phyloP scores from a whole-genome alignment of 2,888 invertebrate species.

The Drosophila flavopinicola region DNA sequence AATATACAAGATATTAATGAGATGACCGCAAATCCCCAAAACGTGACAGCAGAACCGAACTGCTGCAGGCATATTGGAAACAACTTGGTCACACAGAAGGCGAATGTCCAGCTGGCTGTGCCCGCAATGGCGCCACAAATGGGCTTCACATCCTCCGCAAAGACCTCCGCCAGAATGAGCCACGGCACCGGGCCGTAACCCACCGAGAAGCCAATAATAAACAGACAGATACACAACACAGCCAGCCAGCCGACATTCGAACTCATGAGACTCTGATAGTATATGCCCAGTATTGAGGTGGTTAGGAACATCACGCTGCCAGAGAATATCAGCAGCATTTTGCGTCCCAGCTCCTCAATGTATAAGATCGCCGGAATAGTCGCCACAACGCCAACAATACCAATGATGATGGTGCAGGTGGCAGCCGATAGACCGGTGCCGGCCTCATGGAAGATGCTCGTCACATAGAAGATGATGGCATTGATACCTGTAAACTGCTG shows the following conservation, averaged over 20 bases:
- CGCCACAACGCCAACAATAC: conserved; percentile 87
- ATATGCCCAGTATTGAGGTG: too few relatives aligned
- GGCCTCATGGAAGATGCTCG: too few relatives aligned
- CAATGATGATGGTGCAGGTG: conserved; percentile 86
- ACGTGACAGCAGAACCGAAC: conserved; percentile 87
- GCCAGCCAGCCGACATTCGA: conserved; percentile 83
- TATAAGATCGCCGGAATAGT: too few relatives aligned
- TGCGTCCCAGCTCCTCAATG: too few relatives aligned
- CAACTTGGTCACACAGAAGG: conserved; percentile 90
- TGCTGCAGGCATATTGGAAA: conserved; percentile 86
- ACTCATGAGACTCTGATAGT: too few relatives aligned
- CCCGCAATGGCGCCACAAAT: conserved; percentile 90
- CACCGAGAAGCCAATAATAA: too few relatives aligned
- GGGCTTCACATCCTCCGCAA: conserved; percentile 90
- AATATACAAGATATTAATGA: conserved; percentile 56
- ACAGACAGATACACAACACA: conserved; percentile 83
- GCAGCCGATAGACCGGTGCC: conserved; percentile 78
- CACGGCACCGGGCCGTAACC: too few relatives aligned
- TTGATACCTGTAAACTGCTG: too few relatives aligned
- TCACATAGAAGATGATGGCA: too few relatives aligned
- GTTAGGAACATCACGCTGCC: too few relatives aligned
- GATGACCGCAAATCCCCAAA: conserved; percentile 89
- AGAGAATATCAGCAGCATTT: too few relatives aligned
- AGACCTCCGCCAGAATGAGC: conserved; percentile 88
- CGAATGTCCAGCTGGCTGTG: conserved; percentile 91